phyloP scores from a whole-genome alignment of 2,888 invertebrate genomes.

The Pandemis cinnamomeana region DNA sequence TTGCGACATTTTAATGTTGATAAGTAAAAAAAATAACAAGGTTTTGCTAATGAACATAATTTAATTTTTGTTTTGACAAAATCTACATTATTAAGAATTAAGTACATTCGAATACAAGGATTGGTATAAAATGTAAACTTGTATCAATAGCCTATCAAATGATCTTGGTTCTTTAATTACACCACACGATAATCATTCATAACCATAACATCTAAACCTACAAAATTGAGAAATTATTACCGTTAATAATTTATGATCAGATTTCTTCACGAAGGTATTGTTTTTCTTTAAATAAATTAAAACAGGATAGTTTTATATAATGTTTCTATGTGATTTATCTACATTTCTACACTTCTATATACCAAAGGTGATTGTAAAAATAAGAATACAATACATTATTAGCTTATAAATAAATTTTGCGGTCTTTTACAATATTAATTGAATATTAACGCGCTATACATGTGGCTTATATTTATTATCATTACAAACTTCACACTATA shows the following conservation, averaged over 20 bases:
- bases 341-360: constrained; percentile 78
- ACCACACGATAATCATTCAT: constrained; percentile 68
- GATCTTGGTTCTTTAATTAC: constrained; percentile 80
- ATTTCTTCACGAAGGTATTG: constrained; percentile 5
- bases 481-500: constrained; percentile 25
- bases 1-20: neutral
- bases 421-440: constrained; percentile 43
- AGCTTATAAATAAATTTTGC: constrained; percentile 74
- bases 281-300: constrained; percentile 11
- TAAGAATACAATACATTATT: constrained; percentile 59
- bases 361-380: constrained; percentile 48
- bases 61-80: constrained; percentile 81
- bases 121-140: constrained; percentile 83
- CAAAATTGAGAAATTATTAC: constrained; percentile 47
- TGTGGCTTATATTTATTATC: constrained; percentile 36
- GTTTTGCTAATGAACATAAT: constrained; percentile 81
- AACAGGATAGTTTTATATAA: constrained; percentile 33
- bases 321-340: constrained; percentile 73
- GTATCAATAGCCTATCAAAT: constrained; percentile 77
- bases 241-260: constrained; percentile 11
- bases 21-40: constrained; percentile 52
- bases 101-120: constrained; percentile 84
- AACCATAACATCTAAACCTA: constrained; percentile 54
- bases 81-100: constrained; percentile 82
- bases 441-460: constrained; percentile 52